Evolutionary conservation across 2,888 invertebrate genomes (phyloP).

Genomic region (Morpho helenor): DNA sequence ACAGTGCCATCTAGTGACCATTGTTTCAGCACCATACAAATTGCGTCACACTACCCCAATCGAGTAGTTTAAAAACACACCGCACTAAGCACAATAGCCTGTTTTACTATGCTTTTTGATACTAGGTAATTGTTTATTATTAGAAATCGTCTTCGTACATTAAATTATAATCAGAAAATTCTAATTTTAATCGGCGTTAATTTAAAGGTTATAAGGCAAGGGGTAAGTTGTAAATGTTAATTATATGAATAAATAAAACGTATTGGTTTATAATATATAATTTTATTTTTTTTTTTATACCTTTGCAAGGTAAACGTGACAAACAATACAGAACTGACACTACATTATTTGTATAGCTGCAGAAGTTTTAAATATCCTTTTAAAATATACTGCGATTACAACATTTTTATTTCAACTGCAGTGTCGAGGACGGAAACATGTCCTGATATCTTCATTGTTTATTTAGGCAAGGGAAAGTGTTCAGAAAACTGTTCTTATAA

Average conservation of each 20-base stretch:
- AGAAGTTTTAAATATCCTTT: conserved; percentile 34
- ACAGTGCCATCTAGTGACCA: no score
- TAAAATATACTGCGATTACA: conserved; percentile 38
- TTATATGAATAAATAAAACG: conserved; percentile 21
- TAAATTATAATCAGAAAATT: no score
- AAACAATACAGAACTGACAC: conserved; percentile 64
- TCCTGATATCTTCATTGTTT: conserved; percentile 45
- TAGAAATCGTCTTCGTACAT: no score
- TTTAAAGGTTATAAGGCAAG: no score
- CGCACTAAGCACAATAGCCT: no score
- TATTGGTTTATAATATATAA: conserved; percentile 28
- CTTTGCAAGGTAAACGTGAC: conserved; percentile 68
- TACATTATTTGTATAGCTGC: conserved; percentile 50
- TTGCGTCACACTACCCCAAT: no score
- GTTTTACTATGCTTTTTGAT: no score
- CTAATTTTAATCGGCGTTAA: no score
- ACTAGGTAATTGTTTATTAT: no score
- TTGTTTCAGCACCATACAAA: no score
- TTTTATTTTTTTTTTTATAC: conserved; percentile 71
- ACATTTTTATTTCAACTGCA: conserved; percentile 43
- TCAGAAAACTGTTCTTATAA: conserved; percentile 64
- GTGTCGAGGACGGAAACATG: conserved; percentile 63
- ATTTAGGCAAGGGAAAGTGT: conserved; percentile 52
- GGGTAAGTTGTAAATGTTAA: not conserved
- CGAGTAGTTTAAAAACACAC: no score